Base-by-base conservation (phyloP, 1,140 invertebrate genomes). In the Zaprionus davidi region DNA sequence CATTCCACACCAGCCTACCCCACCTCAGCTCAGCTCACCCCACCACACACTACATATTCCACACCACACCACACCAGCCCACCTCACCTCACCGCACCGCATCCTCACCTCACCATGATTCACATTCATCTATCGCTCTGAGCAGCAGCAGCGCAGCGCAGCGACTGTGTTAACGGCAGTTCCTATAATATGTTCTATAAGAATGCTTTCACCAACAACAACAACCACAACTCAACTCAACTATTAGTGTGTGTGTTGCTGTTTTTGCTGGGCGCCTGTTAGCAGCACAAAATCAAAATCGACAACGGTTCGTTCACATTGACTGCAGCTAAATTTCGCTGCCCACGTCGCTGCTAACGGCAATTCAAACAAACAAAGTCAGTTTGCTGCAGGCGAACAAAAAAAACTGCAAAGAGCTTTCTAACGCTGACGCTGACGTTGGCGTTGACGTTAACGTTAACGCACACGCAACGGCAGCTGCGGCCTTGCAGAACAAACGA, bases 401-500 rank as follows among this genome's bases (percentile, higher is more conserved):
- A 28, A 51, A 62, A 44, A 62, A 78, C 31, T 83, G 77, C 81
- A 60, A 74, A 86, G 72, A 70, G 72, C 79, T 86, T 87, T 87
- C 83, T 80, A 87, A 86, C 64, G 80, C 51, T 34, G 58, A 67
- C 62, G 57, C 55, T 60, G 36, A 6, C 26, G 22, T 31, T 28
- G 11, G 12, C 60, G 44, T 46, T 60, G 57, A 34, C 60, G 44
- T 46, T 60, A 49, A 44, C 24, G 20, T 15, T 22, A 57, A 65
- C 38, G 15, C n/a, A 53, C 53, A 46, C 41, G 13, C 22, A 46
- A 36, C 36, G 1, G 46, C 58, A 46, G 44, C 76, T 64, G 75
- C 56, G 58, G 78, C 82, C 70, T 82, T 76, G 81, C 81, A 88
- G 84, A 87, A 87, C 71, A 78, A 62, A 49, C 58, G 71, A 82